phyloP scores from a whole-genome alignment of 1,140 invertebrate species.

The Heliothis virescens region DNA sequence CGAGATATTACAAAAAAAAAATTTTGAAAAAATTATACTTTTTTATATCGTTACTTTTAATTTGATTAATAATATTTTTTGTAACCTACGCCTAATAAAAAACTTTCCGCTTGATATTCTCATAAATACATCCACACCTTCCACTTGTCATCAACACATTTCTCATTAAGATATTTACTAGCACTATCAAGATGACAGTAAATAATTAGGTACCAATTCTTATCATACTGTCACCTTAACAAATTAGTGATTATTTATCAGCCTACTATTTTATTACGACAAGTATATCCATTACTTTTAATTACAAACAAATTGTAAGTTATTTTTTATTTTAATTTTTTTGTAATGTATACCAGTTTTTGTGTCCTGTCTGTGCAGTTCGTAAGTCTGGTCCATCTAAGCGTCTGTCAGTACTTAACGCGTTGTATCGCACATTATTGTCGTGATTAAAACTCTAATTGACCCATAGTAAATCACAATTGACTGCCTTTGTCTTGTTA shows the following conservation, averaged over 20 bases:
- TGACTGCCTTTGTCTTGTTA: conserved; percentile 69
- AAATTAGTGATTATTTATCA: conserved; percentile 13
- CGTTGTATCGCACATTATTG: conserved; percentile 78
- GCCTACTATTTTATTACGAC: background rate
- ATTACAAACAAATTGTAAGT: too few species aligned
- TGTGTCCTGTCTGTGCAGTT: background rate
- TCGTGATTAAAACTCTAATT: conserved; percentile 85
- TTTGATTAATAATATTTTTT: background rate
- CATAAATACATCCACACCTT: background rate
- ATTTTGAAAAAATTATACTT: too few species aligned
- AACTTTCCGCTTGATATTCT: background rate
- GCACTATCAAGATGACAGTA: background rate
- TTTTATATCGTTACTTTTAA: too few species aligned
- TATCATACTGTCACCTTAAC: conserved; percentile 2
- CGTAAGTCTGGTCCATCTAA: conserved; percentile 61
- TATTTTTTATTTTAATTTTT: background rate
- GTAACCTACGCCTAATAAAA: background rate
- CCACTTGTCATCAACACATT: background rate
- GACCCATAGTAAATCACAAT: conserved; percentile 84
- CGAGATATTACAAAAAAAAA: too few species aligned
- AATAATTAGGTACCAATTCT: background rate
- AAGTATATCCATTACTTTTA: background rate
- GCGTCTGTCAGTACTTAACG: conserved; percentile 75
- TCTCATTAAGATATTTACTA: background rate
- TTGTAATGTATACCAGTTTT: background rate